Evolutionary conservation across 2,113 vertebrate genomes (phyloP).

Genomic region (Hyaena hyaena): DNA sequence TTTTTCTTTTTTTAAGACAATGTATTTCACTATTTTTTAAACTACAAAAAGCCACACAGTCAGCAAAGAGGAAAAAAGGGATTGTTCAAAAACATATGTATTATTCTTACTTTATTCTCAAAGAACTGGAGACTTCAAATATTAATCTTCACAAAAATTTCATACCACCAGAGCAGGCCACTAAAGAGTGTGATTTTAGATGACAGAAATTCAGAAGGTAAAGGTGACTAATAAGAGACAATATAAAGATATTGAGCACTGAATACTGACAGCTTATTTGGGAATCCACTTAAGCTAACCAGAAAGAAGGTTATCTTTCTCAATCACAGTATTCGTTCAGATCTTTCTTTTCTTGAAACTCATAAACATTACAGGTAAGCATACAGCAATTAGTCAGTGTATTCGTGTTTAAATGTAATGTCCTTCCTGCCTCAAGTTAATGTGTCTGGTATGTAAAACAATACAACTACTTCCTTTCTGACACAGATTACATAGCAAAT

Average conservation of each 20-base stretch:
- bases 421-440: conserved; percentile 30
- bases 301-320: not conserved
- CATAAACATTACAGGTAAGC: conserved; percentile 20
- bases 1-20: conserved; percentile 3
- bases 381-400: conserved; percentile 5
- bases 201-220: conserved; percentile 60
- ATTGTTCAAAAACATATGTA: not conserved
- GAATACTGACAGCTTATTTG: not conserved
- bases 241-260: not conserved
- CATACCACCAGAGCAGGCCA: conserved; percentile 19
- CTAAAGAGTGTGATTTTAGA: conserved; percentile 40
- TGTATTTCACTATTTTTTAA: conserved; percentile 21
- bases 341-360: conserved; percentile 44
- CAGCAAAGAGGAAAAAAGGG: not conserved
- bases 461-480: conserved; percentile 46
- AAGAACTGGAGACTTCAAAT: not conserved
- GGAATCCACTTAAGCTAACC: not conserved
- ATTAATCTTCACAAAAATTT: conserved; percentile 57
- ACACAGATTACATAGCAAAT: conserved; percentile 2
- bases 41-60: not conserved
- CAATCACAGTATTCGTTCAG: not conserved
- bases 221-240: conserved; percentile 43
- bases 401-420: conserved; percentile 14
- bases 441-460: conserved; percentile 36
- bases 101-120: not conserved